phyloP scores from a whole-genome alignment of 2,113 vertebrate genomes.

The Hemiscyllium ocellatum region DNA sequence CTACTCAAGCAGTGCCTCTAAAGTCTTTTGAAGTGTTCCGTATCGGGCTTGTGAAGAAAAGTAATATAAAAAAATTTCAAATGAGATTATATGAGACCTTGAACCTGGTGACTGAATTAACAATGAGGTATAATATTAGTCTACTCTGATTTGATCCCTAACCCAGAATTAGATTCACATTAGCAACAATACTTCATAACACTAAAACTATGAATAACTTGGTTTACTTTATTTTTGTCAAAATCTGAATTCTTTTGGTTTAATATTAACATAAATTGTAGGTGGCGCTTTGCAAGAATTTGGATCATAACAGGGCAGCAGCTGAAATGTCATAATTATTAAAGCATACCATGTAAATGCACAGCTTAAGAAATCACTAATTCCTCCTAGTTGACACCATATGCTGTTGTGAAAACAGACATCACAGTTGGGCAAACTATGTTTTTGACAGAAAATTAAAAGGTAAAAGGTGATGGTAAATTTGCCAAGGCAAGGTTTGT shows the following conservation, averaged over 20 bases:
- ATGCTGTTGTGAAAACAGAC: neutral
- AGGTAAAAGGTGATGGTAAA: too few species aligned
- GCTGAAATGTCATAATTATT: neutral
- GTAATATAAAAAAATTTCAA: neutral
- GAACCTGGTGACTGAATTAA: neutral
- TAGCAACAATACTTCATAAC: neutral
- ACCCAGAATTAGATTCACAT: neutral
- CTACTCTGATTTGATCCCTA: neutral
- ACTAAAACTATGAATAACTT: neutral
- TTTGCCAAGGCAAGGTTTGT: too few species aligned
- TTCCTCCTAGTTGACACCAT: neutral
- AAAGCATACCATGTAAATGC: neutral
- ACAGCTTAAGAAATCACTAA: neutral
- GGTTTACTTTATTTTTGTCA: neutral
- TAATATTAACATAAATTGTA: neutral
- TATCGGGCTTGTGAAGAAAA: neutral
- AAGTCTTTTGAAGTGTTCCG: neutral
- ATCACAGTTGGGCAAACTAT: neutral
- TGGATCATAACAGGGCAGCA: neutral
- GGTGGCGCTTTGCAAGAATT: neutral
- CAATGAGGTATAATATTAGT: neutral
- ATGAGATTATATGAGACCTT: neutral
- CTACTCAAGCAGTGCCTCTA: neutral
- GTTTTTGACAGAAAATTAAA: too few species aligned
- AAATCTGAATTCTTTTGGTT: neutral